phyloP scores from a whole-genome alignment of 1,140 invertebrate genomes.

The Leptinotarsa texana region DNA sequence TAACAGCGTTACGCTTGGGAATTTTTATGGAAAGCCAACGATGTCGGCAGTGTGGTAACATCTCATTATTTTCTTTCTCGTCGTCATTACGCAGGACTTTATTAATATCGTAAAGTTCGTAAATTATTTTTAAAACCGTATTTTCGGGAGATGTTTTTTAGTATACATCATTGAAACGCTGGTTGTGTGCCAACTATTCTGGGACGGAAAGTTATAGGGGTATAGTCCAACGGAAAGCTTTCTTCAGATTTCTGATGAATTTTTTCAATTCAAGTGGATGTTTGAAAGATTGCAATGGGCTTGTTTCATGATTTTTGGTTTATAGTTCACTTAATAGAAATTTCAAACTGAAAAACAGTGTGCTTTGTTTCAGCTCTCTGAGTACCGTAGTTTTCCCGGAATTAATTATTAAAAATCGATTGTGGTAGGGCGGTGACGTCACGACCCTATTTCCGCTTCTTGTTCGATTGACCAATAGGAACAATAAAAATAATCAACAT shows the following conservation, averaged over 20 bases:
- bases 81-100: not conserved
- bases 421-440: too few relatives aligned
- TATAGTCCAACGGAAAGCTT: not conserved
- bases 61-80: not conserved
- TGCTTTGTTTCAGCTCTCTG: too few relatives aligned
- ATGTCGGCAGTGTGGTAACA: not conserved
- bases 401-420: too few relatives aligned
- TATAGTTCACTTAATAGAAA: too few relatives aligned
- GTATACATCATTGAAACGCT: slow-evolving; percentile 1
- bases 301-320: too few relatives aligned
- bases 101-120: slow-evolving; percentile 8
- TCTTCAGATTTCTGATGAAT: not conserved
- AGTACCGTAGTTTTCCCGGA: too few relatives aligned
- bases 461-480: too few relatives aligned
- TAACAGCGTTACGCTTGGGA: not conserved
- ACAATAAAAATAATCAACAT: too few relatives aligned
- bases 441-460: too few relatives aligned
- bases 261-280: too few relatives aligned
- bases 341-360: too few relatives aligned
- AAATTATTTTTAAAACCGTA: slow-evolving; percentile 9
- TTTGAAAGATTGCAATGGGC: too few relatives aligned
- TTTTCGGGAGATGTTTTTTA: slow-evolving; percentile 3
- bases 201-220: slow-evolving; percentile 6
- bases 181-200: not conserved
- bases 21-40: not conserved